These are phyloP conservation scores for Lasioglossum calceatum DNA, from an alignment of 2,888 invertebrate species.

Conservation along the genomic window DNA sequence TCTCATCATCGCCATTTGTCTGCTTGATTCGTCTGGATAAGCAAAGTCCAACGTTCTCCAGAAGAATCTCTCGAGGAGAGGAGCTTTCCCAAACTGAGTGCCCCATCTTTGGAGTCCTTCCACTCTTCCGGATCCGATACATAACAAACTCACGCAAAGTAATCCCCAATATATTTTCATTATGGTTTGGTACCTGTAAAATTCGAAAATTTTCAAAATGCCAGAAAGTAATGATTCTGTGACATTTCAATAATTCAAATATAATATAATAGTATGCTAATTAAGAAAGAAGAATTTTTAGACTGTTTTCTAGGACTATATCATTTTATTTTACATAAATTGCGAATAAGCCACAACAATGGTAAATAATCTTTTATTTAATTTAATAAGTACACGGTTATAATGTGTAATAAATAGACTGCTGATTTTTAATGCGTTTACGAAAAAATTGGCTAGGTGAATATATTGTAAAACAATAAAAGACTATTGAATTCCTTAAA, in stretches of 20 bases:
- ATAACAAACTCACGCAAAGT: constrained; percentile 52
- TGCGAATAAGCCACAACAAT: background rate
- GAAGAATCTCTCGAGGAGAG: constrained; percentile 89
- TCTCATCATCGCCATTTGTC: constrained; percentile 87
- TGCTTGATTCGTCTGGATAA: constrained; percentile 88
- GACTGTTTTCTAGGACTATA: background rate
- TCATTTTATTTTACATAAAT: background rate
- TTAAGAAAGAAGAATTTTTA: too few species aligned
- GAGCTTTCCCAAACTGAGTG: constrained; percentile 79
- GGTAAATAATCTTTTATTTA: too few species aligned
- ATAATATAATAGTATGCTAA: too few species aligned
- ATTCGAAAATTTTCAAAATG: background rate
- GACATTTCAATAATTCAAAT: background rate
- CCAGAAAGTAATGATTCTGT: background rate
- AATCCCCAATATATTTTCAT: constrained; percentile 33
- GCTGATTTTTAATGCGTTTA: too few species aligned
- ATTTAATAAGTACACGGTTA: too few species aligned
- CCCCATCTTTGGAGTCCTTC: constrained; percentile 71
- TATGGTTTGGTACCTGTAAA: background rate
- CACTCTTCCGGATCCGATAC: constrained; percentile 27
- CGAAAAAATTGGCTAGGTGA: too few species aligned
- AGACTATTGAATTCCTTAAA: too few species aligned
- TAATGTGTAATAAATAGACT: too few species aligned
- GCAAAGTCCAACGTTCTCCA: constrained; percentile 92
- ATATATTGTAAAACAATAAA: too few species aligned